Percentiles rank a stretch among this genome's conserved stretches.
These are phyloP conservation scores for Bujurquina vittata DNA, from an alignment of 2,113 vertebrate genomes.

Conservation along the genomic window DNA sequence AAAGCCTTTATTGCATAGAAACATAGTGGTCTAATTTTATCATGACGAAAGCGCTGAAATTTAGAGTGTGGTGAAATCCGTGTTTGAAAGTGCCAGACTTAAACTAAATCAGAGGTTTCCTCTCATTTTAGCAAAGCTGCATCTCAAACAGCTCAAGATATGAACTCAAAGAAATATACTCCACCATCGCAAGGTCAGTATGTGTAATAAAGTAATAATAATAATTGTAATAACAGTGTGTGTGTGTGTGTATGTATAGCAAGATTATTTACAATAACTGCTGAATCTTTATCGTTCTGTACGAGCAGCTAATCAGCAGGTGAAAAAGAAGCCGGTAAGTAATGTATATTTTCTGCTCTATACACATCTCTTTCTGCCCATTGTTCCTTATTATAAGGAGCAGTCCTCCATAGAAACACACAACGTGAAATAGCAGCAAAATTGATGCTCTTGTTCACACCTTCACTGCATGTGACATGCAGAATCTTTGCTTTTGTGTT, in stretches of 20 bases:
- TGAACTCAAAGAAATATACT: conserved; percentile 87
- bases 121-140: conserved; percentile 77
- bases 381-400: not conserved
- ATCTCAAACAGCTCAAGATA: conserved; percentile 68
- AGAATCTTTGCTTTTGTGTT: not conserved
- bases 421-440: no score
- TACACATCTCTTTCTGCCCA: not conserved
- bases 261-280: conserved; percentile 73
- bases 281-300: conserved; percentile 1
- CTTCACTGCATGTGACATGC: not conserved
- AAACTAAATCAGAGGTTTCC: not conserved
- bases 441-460: not conserved
- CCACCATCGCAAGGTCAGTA: conserved; percentile 94
- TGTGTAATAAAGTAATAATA: conserved; percentile 32
- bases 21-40: conserved; percentile 7
- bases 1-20: conserved; percentile 2
- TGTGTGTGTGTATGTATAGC: no score
- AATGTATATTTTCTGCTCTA: not conserved
- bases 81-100: not conserved
- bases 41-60: not conserved
- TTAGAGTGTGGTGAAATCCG: not conserved
- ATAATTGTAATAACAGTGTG: no score
- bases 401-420: not conserved
- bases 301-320: conserved; percentile 82
- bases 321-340: conserved; percentile 99